These are phyloP conservation scores for Dyspetes luteomarginatus DNA, from an alignment of 2,888 invertebrate species.

Conservation along the genomic window DNA sequence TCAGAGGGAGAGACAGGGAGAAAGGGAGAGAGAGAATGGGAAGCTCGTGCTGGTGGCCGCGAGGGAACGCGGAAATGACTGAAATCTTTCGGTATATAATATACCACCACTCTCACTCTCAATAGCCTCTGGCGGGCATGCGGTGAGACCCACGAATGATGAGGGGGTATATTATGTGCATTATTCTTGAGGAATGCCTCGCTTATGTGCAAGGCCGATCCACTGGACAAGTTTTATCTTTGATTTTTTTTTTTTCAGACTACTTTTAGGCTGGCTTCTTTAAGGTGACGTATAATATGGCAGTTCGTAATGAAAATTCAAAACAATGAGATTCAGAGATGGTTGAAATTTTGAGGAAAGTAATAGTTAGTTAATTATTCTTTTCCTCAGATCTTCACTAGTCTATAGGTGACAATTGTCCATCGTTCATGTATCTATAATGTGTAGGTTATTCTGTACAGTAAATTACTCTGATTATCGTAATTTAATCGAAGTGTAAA, in stretches of 20 bases:
- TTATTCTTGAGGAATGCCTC: constrained; percentile 14
- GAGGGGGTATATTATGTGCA: constrained; percentile 6
- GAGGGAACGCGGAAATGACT: constrained; percentile 72
- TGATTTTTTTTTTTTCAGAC: not conserved
- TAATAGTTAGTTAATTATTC: no score
- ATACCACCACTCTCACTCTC: constrained; percentile 68
- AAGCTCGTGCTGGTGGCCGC: constrained; percentile 50
- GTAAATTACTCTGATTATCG: no score
- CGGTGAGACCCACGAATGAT: constrained; percentile 17
- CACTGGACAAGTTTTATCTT: not conserved
- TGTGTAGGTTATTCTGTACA: no score
- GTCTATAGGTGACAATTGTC: no score
- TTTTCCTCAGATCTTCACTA: no score
- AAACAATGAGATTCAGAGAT: no score
- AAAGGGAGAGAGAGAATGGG: constrained; percentile 20
- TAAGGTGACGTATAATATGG: no score
- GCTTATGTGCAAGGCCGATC: constrained; percentile 2
- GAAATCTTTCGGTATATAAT: constrained; percentile 75
- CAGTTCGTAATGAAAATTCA: no score
- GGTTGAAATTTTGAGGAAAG: no score
- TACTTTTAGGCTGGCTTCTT: no score
- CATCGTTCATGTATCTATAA: no score
- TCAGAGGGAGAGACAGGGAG: constrained; percentile 41
- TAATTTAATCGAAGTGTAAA: no score
- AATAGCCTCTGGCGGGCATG: constrained; percentile 72